These are phyloP conservation scores for Meliscaeva auricollis DNA, from an alignment of 2,888 invertebrate species.

Conservation along the genomic window DNA sequence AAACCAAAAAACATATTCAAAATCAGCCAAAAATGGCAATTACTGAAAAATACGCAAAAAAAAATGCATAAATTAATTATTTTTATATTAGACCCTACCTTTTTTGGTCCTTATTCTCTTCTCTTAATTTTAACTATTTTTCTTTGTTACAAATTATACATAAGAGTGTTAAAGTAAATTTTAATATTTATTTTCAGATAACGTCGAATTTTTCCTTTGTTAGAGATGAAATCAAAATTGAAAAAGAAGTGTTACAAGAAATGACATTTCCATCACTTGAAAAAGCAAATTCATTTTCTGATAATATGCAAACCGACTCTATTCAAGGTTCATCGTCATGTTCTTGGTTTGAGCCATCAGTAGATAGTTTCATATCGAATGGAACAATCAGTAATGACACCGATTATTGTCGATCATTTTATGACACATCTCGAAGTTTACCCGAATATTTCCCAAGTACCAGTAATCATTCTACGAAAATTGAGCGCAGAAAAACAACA, in stretches of 20 bases:
- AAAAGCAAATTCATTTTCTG: neutral
- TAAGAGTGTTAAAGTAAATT: too few relatives aligned
- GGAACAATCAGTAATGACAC: neutral
- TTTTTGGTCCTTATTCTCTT: too few relatives aligned
- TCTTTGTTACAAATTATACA: too few relatives aligned
- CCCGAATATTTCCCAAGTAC: neutral
- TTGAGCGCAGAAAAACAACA: neutral
- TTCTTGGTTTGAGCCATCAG: neutral
- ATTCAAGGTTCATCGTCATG: neutral
- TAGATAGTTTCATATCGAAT: neutral
- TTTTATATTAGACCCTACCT: too few relatives aligned
- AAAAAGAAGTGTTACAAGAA: conserved; percentile 8
- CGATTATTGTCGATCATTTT: neutral
- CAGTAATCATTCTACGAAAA: neutral
- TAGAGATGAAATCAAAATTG: neutral
- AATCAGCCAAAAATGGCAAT: too few relatives aligned
- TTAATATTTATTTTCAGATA: neutral
- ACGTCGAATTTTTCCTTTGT: neutral
- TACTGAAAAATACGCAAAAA: too few relatives aligned
- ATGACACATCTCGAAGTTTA: neutral
- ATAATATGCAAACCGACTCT: too few relatives aligned
- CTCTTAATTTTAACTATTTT: too few relatives aligned
- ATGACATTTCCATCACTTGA: neutral
- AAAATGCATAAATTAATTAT: too few relatives aligned
- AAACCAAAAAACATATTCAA: too few relatives aligned